Evolutionary conservation across 2,113 vertebrate species (phyloP), one percentile per base, ranked within the genome.

Genomic region (Columbina picui): DNA sequence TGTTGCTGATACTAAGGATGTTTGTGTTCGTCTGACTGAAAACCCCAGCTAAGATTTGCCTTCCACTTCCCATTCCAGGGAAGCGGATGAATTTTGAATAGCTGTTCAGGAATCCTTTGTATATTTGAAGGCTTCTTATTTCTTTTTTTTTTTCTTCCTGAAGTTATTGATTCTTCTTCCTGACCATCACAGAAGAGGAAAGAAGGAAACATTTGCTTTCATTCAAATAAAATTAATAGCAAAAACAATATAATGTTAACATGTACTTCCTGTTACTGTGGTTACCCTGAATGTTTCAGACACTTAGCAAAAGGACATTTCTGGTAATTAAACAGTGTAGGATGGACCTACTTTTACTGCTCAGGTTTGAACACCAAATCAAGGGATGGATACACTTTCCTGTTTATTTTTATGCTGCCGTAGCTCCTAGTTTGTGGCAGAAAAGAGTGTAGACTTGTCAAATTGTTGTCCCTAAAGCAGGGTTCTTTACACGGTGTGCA

Each of bases 301-400:
- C 14, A 61, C 11, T 17, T 61, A 23, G 25, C 2, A 12, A 81
- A 32, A 34, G 29, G 26, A 76, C 53, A 70, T 22, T 43, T 8
- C 2, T 64, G 23, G 67, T 23, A 36, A 55, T 29, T 64, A 14
- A 55, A 50, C 30, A 25, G 30, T 7, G 5, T 10, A 53, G n/a
- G 20, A 14, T 16, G 1, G 10, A 6, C 22, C 19, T 41, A 12
- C 12, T 26, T 56, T 16, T 25, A 55, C 20, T 50, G 13, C 12
- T 23, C 5, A 2, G 18, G 9, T 0, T 52, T 12, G 59, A 61
- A 53, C 8, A 9, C 5, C 7, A 7, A 36, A 56, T 7, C 1
- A 12, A 55, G 5, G 16, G 29, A 26, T 22, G 14, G 45, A 36
- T 47, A 15, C 2, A 3, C 38, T 49, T 27, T 13, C 1, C 1